phyloP scores from a whole-genome alignment of 1,140 invertebrate genomes.

The Drosophila watanabei region DNA sequence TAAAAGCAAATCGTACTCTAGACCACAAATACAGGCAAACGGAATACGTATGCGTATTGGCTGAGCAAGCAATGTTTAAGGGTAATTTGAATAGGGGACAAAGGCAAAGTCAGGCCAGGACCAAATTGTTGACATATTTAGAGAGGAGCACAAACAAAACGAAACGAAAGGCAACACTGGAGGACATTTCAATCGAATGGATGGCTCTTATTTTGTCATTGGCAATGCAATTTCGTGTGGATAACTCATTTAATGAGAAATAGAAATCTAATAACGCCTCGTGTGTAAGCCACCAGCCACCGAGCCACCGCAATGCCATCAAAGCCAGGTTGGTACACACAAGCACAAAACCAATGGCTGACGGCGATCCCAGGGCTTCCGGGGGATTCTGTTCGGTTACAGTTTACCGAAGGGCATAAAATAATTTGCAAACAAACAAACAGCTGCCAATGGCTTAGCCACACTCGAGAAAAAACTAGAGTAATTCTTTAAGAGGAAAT shows the following conservation, averaged over 20 bases:
- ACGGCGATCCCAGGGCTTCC: constrained; percentile 2
- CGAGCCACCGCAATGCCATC: constrained; percentile 33
- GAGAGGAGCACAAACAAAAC: constrained; percentile 2
- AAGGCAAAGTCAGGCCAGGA: constrained; percentile 21
- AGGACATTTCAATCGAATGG: constrained; percentile 67
- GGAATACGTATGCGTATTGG: constrained; percentile 33
- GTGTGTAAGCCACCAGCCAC: constrained; percentile 18
- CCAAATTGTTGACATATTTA: constrained; percentile 19
- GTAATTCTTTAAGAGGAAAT: background rate
- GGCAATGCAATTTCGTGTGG: constrained; percentile 62
- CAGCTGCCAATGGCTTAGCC: constrained; percentile 48
- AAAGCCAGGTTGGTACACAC: constrained; percentile 24
- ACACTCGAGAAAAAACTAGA: background rate
- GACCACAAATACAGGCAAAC: constrained; percentile 19
- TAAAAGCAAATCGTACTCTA: constrained; percentile 45
- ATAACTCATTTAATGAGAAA: constrained; percentile 80
- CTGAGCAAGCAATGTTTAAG: constrained; percentile 66
- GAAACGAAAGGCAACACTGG: background rate
- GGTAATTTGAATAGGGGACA: constrained; percentile 67
- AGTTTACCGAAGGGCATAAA: constrained; percentile 66
- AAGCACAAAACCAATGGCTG: background rate
- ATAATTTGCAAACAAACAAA: constrained; percentile 78
- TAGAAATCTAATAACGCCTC: constrained; percentile 69
- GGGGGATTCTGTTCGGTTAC: constrained; percentile 41
- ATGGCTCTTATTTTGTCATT: constrained; percentile 64